Conservation (phyloP, 2,797 vertebrate species). For the Macroramphosus scolopax region DNA sequence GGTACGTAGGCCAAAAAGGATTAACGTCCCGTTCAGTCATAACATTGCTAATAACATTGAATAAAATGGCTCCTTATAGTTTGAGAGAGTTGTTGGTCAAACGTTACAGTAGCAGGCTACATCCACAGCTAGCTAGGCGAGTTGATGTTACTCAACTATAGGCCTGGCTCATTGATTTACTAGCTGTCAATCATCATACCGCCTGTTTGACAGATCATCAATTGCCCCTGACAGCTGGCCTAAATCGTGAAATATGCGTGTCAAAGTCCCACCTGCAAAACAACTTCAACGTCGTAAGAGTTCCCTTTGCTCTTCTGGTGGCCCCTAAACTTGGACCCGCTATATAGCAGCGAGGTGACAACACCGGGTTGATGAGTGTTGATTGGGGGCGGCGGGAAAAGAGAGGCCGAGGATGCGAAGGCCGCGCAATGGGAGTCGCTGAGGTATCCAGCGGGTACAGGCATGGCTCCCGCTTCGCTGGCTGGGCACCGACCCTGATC, state of each 20-base stretch:
- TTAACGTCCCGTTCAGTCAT: no score
- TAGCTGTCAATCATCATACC: constrained; percentile 67
- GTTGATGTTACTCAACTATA: constrained; percentile 23
- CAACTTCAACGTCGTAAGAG: constrained; percentile 98
- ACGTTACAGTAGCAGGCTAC: constrained; percentile 9
- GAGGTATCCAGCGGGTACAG: constrained; percentile 73
- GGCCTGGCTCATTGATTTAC: constrained; percentile 57
- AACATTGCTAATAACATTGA: background rate
- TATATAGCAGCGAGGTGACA: constrained; percentile 93
- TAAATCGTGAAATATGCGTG: constrained; percentile 6
- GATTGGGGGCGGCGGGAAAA: constrained; percentile 94
- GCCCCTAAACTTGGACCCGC: constrained; percentile 95
- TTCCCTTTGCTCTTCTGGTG: constrained; percentile 99
- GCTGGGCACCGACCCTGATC: constrained; percentile 73
- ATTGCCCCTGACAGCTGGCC: constrained; percentile 46
- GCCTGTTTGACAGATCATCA: constrained; percentile 65
- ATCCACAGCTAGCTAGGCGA: constrained; percentile 20
- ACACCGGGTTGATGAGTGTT: constrained; percentile 97
- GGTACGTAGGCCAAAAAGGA: background rate
- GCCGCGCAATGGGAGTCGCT: constrained; percentile 69
- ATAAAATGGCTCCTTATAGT: background rate
- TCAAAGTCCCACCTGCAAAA: constrained; percentile 86
- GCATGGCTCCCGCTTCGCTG: constrained; percentile 73
- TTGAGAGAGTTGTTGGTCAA: background rate
- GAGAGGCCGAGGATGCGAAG: constrained; percentile 81